These are phyloP conservation scores for Empidonax traillii DNA, from an alignment of 2,113 vertebrate genomes.

Conservation along the genomic window DNA sequence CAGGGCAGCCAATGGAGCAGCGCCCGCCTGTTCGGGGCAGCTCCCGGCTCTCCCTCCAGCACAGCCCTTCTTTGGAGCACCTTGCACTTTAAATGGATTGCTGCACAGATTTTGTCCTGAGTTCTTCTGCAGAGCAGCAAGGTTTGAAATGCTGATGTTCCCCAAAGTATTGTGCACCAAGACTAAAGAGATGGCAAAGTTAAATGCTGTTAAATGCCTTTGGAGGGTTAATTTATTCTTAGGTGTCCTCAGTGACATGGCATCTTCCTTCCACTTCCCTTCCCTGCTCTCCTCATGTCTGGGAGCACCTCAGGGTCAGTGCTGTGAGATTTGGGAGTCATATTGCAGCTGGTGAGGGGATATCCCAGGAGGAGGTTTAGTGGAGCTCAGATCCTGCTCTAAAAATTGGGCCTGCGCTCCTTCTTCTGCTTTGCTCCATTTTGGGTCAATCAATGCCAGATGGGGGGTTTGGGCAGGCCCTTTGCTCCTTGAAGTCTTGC, in stretches of 20 bases:
- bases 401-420: accelerated
- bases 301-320: background rate
- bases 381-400: background rate
- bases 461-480: background rate
- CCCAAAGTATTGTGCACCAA: background rate
- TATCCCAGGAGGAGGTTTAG: background rate
- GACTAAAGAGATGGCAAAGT: background rate
- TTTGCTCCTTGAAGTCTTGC: background rate
- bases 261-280: background rate
- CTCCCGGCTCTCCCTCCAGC: accelerated
- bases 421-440: background rate
- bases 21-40: accelerated
- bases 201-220: background rate
- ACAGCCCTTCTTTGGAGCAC: background rate
- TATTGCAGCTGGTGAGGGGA: background rate
- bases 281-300: background rate
- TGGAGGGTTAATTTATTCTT: background rate
- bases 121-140: background rate
- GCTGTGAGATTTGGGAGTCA: background rate
- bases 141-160: background rate
- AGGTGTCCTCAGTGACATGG: accelerated
- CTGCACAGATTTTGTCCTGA: accelerated
- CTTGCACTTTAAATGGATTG: accelerated
- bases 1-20: background rate
- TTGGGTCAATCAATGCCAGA: background rate